Base-by-base conservation (phyloP, 2,888 invertebrate species). In the Dynastes hyllus region DNA sequence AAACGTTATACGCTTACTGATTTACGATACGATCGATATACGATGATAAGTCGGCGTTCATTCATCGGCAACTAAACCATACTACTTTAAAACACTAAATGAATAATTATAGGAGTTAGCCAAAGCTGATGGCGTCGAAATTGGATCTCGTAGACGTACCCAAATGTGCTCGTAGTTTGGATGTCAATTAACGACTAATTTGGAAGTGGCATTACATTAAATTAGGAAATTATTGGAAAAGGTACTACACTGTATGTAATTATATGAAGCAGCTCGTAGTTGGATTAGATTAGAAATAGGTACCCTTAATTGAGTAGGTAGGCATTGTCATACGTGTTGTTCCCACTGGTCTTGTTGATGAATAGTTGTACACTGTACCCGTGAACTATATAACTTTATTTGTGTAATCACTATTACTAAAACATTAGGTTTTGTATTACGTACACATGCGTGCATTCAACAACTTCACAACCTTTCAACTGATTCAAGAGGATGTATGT, bases 21-120 rank as follows among this genome's bases (percentile, higher is more conserved):
- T 69, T 69, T 69, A 69, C 29, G 69, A 29, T 69, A 4, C 69
- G 40, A 51, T 37, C 32, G 32, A 37, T 37, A 22, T 50, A 29
- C 13, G 69, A 50, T 16, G 69, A 69, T 69, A 69, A 69, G 69
- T 32, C 69, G 51, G 69, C 51, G 29, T 69, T 69, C 69, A 69
- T 69, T 69, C 69, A 69, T 69, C 29, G 69, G 51, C 50, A 69
- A 69, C 53, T 69, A 29, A 8, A 32, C 32, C 1, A 9, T 3
- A n/a, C 51, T 69, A 29, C 13, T 53, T 29, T 69, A 51, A 69
- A 37, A 37, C 32, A 5, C 32, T 51, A 22, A 22, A 22, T 27
- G 69, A 69, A 69, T 69, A 69, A 69, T 69, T 69, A 69, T 69
- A 22, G 13, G 51, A 32, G 29, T 13, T 69, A 51, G 51, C 51